Evolutionary conservation across 2,888 invertebrate species (phyloP).

Genomic region (Ypsolopha sequella): DNA sequence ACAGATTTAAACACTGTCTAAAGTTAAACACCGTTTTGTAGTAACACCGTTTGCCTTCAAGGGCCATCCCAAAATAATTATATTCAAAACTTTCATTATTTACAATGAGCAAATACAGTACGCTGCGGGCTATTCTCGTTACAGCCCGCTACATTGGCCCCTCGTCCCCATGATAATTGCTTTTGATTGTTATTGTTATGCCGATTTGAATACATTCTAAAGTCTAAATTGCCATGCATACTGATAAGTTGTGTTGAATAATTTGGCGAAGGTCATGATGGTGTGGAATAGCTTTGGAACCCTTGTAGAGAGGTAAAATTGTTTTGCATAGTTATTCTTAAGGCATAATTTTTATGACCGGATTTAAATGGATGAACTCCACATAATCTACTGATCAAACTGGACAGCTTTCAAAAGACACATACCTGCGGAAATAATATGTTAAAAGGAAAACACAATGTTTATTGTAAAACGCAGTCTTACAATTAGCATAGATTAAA

Average conservation of each 20-base stretch:
- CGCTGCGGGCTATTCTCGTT: background rate
- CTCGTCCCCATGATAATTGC: conserved; percentile 28
- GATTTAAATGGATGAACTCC: background rate
- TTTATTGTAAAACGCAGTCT: too few species aligned
- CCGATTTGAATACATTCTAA: conserved; percentile 33
- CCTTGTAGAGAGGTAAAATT: background rate
- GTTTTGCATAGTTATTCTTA: conserved; percentile 23
- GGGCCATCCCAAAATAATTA: background rate
- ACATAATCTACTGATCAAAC: too few species aligned
- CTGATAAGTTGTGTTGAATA: conserved; percentile 25
- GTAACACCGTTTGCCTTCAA: too few species aligned
- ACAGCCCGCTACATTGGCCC: conserved; percentile 9
- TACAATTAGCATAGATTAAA: too few species aligned
- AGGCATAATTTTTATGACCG: conserved; percentile 9
- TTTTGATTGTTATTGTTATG: conserved; percentile 34
- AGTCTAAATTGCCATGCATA: conserved; percentile 40
- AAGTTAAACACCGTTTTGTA: too few species aligned
- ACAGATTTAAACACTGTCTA: too few species aligned
- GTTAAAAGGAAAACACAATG: too few species aligned
- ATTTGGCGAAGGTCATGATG: conserved; percentile 17
- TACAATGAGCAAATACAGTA: background rate
- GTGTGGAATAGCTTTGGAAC: background rate
- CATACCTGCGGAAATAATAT: too few species aligned
- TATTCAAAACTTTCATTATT: background rate
- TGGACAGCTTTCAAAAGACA: too few species aligned